Base-by-base conservation (phyloP, 1,140 invertebrate genomes). In the Venturia canescens region DNA sequence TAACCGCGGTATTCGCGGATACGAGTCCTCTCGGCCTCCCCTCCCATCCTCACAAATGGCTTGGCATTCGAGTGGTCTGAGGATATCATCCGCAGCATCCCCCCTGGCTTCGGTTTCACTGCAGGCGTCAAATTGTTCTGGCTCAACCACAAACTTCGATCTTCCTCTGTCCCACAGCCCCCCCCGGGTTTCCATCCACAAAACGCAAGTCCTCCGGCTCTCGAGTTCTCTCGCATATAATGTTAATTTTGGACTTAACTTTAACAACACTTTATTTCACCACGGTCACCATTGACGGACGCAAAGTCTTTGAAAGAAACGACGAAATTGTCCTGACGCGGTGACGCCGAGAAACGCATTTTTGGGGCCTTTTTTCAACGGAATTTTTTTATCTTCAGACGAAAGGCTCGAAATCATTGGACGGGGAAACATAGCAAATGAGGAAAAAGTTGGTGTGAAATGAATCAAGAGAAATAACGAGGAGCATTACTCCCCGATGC, bases 121-220 rank as follows among this genome's bases (percentile, higher is more conserved):
- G 34, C 34, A 71, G 38, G 69, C 69, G 69, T 71, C 69, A 48
- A 71, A 71, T 71, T 48, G 69, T 48, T 71, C 26, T 71, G 69
- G 69, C 21, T 71, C 48, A 48, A n/a, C 69, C 69, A 11, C 50
- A n/a, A 53, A 53, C 50, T 53, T 53, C 4, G 18, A 53, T 53
- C 50, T 53, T 21, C 18, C 5, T 53, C 50, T 18, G 50, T 53
- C 50, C 50, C 18, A 53, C 1, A n/a, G 16, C 16, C 50, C n/a
- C n/a, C n/a, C n/a, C n/a, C n/a, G n/a, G n/a, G 50, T 2, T 53
- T 53, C n/a, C 5, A 53, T 53, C n/a, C 50, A 53, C 50, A 21
- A 16, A n/a, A 53, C 50, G 5, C 18, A 7, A 3, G 4, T n/a
- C 18, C 16, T 9, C 16, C 7, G 50, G 50, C n/a, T 21, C 50